Conservation (phyloP, 2,888 invertebrate genomes). For the Epistrophe eligans region DNA sequence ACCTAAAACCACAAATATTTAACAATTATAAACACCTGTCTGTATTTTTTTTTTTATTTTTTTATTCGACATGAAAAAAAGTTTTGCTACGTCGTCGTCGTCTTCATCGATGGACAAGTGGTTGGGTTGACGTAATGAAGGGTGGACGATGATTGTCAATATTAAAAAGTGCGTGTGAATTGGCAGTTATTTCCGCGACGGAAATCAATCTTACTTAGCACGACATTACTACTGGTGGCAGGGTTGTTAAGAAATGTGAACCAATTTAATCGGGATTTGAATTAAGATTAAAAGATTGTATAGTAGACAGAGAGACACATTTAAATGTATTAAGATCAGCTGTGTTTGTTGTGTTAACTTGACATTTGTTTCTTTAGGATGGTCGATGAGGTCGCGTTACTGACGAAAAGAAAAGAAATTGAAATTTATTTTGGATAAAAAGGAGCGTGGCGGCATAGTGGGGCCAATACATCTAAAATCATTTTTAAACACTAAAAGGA, state of each 20-base stretch:
- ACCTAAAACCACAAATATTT: constrained; percentile 40
- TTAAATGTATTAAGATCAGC: neutral
- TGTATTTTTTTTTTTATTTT: constrained; percentile 28
- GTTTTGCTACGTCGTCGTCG: neutral
- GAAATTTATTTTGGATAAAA: neutral
- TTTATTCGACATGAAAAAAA: neutral
- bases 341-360: neutral
- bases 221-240: constrained; percentile 17
- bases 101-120: neutral
- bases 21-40: constrained; percentile 71
- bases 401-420: neutral
- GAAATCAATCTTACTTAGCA: constrained; percentile 38
- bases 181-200: constrained; percentile 36
- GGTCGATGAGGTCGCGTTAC: too few species aligned
- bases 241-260: constrained; percentile 10
- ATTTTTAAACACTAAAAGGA: too few species aligned
- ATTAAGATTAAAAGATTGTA: neutral
- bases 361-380: too few species aligned
- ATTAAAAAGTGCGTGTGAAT: constrained; percentile 46
- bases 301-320: neutral
- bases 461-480: neutral
- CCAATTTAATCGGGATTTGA: neutral
- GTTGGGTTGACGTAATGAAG: constrained; percentile 34
- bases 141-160: constrained; percentile 29
- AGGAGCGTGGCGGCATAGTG: too few species aligned